These are phyloP conservation scores for Rostratula benghalensis DNA, from an alignment of 2,113 vertebrate species.

Conservation along the genomic window DNA sequence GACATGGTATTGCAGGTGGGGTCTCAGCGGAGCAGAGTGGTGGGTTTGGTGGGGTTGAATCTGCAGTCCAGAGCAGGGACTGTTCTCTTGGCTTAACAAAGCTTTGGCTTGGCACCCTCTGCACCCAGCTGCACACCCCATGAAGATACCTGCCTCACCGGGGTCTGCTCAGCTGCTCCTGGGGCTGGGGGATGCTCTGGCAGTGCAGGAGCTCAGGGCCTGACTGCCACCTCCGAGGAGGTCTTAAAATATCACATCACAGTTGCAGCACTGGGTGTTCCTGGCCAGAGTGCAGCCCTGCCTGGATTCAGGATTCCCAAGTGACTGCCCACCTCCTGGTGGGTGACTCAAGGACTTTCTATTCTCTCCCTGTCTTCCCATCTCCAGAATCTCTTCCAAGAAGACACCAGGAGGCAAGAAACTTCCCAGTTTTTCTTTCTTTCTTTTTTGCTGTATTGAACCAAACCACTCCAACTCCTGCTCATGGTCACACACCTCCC, in stretches of 20 bases:
- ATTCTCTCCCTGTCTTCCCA: neutral
- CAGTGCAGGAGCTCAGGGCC: neutral
- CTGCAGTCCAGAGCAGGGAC: neutral
- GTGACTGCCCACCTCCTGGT: neutral
- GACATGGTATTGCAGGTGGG: neutral
- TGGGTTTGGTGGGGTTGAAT: neutral
- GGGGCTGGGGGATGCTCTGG: neutral
- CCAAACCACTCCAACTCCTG: rapidly evolving
- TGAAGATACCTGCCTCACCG: rapidly evolving
- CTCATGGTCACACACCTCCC: neutral
- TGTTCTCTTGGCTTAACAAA: neutral
- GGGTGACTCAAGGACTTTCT: slow-evolving; percentile 20
- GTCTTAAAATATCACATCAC: neutral
- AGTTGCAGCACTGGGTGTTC: neutral
- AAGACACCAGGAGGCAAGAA: neutral
- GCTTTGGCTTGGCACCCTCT: neutral
- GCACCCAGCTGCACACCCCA: neutral
- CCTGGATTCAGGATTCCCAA: neutral
- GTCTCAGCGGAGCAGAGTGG: neutral
- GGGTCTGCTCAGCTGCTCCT: neutral
- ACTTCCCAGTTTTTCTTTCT: neutral
- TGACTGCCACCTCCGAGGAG: neutral
- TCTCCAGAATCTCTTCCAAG: neutral
- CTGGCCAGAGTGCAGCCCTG: neutral
- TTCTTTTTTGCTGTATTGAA: neutral